phyloP scores from a whole-genome alignment of 2,888 invertebrate species.

The Tenodera sinensis region DNA sequence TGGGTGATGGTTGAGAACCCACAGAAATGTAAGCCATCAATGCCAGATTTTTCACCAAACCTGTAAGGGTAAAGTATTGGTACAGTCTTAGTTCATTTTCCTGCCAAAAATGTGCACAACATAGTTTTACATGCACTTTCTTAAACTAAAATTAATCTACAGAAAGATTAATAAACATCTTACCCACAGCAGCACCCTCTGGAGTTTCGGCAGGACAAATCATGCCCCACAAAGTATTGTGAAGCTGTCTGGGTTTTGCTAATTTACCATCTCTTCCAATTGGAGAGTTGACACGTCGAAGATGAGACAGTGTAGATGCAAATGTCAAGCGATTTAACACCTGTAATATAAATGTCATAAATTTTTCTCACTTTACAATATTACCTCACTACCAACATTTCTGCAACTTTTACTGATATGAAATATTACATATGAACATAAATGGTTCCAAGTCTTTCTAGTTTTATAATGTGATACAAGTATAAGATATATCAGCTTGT shows the following conservation, averaged over 20 bases:
- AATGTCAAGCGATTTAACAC: slow-evolving; percentile 98
- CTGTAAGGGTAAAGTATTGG: slow-evolving; percentile 41
- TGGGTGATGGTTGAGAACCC: slow-evolving; percentile 98
- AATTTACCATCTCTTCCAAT: slow-evolving; percentile 98
- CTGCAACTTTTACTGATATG: too few species aligned
- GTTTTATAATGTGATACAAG: too few species aligned
- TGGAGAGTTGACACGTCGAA: slow-evolving; percentile 96
- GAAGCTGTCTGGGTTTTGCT: slow-evolving; percentile 97
- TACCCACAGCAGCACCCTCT: slow-evolving; percentile 83
- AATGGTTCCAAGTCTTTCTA: too few species aligned
- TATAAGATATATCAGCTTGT: too few species aligned
- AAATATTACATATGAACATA: too few species aligned
- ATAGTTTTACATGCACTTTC: background rate
- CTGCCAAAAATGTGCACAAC: too few species aligned
- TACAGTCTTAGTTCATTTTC: background rate
- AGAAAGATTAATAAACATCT: background rate
- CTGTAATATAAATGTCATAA: slow-evolving; percentile 48
- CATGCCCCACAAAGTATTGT: slow-evolving; percentile 99
- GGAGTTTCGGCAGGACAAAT: slow-evolving; percentile 99
- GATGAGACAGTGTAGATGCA: slow-evolving; percentile 97
- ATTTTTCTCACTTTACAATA: too few species aligned
- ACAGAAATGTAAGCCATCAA: slow-evolving; percentile 99
- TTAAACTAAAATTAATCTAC: background rate
- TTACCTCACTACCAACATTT: too few species aligned
- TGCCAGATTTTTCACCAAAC: slow-evolving; percentile 97